Evolutionary conservation across 2,888 invertebrate species (phyloP).

Genomic region (Phyllotreta striolata): DNA sequence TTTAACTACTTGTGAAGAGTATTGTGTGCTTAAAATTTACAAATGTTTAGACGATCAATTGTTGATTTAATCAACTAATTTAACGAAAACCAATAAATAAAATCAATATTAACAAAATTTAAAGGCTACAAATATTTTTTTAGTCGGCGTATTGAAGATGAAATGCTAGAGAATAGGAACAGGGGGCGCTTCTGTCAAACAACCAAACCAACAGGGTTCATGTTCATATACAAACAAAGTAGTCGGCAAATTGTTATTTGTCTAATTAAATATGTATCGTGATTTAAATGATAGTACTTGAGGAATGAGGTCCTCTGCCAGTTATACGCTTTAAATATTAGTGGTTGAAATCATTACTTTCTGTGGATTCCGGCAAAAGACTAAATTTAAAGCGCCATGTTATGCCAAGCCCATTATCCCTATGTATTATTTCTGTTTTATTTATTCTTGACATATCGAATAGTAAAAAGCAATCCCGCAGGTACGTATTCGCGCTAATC

Average conservation of each 20-base stretch:
- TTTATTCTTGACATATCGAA: slow-evolving; percentile 49
- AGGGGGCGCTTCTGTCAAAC: too few species aligned
- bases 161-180: too few species aligned
- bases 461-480: slow-evolving; percentile 52
- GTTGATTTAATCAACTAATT: too few species aligned
- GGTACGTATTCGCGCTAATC: slow-evolving; percentile 50
- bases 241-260: slow-evolving; percentile 52
- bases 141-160: too few species aligned
- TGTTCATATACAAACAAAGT: slow-evolving; percentile 53
- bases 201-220: too few species aligned
- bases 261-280: slow-evolving; percentile 46
- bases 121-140: too few species aligned
- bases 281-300: slow-evolving; percentile 48
- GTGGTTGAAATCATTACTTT: slow-evolving; percentile 44
- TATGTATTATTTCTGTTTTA: slow-evolving; percentile 53
- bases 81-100: too few species aligned
- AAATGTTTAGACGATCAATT: too few species aligned
- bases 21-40: too few species aligned
- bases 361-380: slow-evolving; percentile 45
- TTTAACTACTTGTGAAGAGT: too few species aligned
- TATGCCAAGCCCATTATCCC: slow-evolving; percentile 61
- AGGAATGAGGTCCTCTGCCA: slow-evolving; percentile 48
- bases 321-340: slow-evolving; percentile 45
- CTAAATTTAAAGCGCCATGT: slow-evolving; percentile 57
- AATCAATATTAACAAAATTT: too few species aligned